Base-by-base conservation (phyloP, 2,113 vertebrate genomes). In the Melanostigma gelatinosum region DNA sequence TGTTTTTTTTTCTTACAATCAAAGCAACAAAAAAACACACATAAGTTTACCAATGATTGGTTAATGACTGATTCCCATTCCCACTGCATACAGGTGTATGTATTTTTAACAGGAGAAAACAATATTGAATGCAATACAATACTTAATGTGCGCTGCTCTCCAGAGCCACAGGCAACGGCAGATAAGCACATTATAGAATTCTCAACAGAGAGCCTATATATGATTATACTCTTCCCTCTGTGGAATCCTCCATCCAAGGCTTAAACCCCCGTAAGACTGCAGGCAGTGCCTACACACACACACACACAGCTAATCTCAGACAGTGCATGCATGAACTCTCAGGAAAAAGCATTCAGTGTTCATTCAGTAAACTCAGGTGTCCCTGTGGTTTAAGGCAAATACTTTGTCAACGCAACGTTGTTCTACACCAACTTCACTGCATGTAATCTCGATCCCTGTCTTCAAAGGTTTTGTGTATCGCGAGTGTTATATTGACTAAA, bases 231-330 rank as follows among this genome's bases (percentile, higher is more conserved):
- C 48, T 22, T 67, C 55, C 71, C 70, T 76, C 57, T 67, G 42
- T 77, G 69, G 60, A 57, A 60, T 79, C 46, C 58, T 77, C 40
- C 58, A 60, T 72, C 67, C 22, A n/a, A 71, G 55, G 55, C 65
- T 55, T 75, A 81, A 78, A 80, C 42, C 64, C 74, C 40, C 58
- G 15, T 29, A 80, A 69, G 80, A 62, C 61, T 69, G 61, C 40
- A 66, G 34, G 68, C 58, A 32, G 52, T 66, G 77, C 77, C 74
- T 64, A 72, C 66, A 81, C 68, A 57, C 36, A 38, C 36, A 38
- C 60, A 72, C 66, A 81, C 69, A 60, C 38, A 64, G n/a, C 20
- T 0, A 6, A 27, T 13, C 58, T 27, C 8, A 65, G 5, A 54
- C 55, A 57, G 10, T 2, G 18, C 46, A 13, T 64, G 46, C 24